phyloP scores from a whole-genome alignment of 2,113 vertebrate species.

The western clawed frog (Xenopus tropicalis) region DNA sequence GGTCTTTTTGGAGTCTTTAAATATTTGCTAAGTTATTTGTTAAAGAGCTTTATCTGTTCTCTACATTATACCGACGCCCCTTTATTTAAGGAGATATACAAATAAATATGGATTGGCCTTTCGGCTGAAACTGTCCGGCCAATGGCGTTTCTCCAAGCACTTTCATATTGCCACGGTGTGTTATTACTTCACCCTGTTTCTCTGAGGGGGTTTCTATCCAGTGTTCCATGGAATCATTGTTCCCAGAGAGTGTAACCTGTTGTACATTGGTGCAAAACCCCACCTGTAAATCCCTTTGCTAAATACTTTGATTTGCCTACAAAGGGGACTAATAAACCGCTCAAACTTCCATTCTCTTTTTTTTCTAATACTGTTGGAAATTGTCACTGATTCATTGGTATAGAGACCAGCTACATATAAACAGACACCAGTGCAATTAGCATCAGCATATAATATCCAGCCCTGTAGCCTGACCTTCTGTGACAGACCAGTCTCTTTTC shows the following conservation, averaged over 20 bases:
- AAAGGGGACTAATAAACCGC: conserved; percentile 70
- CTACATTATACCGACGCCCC: not conserved
- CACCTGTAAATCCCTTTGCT: conserved; percentile 67
- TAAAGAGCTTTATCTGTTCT: conserved; percentile 23
- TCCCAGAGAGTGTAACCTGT: conserved; percentile 62
- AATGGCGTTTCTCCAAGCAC: conserved; percentile 57
- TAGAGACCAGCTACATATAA: no score
- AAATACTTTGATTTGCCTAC: conserved; percentile 75
- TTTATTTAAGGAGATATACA: conserved; percentile 46
- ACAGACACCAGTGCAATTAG: no score
- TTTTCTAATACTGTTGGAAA: no score
- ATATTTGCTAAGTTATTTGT: conserved; percentile 34
- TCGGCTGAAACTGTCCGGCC: conserved; percentile 47
- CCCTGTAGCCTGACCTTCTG: no score
- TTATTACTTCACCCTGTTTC: conserved; percentile 51
- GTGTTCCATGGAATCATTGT: conserved; percentile 51
- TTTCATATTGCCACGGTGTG: conserved; percentile 59
- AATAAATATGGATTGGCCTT: conserved; percentile 40
- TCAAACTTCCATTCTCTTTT: conserved; percentile 48
- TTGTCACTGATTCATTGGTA: no score
- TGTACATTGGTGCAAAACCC: conserved; percentile 65
- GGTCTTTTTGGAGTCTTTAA: not conserved
- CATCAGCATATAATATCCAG: no score
- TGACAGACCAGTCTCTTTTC: no score
- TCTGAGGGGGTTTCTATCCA: conserved; percentile 56